Conservation (phyloP, 30 jellyfish, hydroid and myxozoan genomes). For the Aurelia sp. region DNA sequence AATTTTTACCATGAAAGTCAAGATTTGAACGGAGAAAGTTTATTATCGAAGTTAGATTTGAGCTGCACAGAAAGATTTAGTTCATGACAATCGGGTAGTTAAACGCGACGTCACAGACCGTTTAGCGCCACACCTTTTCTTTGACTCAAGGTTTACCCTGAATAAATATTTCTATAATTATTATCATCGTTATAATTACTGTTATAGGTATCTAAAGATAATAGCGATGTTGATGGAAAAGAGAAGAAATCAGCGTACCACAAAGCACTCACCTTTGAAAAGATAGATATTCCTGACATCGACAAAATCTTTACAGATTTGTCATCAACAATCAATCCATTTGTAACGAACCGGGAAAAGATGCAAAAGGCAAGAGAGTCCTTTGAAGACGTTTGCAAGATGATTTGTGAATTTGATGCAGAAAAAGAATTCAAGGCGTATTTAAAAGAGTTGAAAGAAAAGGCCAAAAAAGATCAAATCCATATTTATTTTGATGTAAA, state of each 20-base stretch:
- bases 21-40: too few relatives aligned
- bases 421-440: conserved; percentile 32
- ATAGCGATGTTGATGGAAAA: background rate
- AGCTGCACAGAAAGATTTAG: too few relatives aligned
- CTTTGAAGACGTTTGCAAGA: conserved; percentile 6
- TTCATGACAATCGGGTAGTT: too few relatives aligned
- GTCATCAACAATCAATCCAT: conserved; percentile 46
- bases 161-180: too few relatives aligned
- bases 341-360: conserved; percentile 43
- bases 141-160: too few relatives aligned
- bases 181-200: too few relatives aligned
- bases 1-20: too few relatives aligned
- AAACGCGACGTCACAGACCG: too few relatives aligned
- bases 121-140: too few relatives aligned
- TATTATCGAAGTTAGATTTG: too few relatives aligned
- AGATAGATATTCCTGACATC: conserved; percentile 31
- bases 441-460: conserved; percentile 35
- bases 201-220: too few relatives aligned
- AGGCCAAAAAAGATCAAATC: conserved; percentile 14
- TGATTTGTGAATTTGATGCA: conserved; percentile 24
- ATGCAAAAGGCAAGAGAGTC: conserved; percentile 32
- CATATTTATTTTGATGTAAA: conserved; percentile 12
- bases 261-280: conserved; percentile 31
- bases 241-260: conserved; percentile 8
- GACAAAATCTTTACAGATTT: conserved; percentile 32